phyloP scores from a whole-genome alignment of 2,888 invertebrate genomes.

The Imbricaverruca yamaguchii region DNA sequence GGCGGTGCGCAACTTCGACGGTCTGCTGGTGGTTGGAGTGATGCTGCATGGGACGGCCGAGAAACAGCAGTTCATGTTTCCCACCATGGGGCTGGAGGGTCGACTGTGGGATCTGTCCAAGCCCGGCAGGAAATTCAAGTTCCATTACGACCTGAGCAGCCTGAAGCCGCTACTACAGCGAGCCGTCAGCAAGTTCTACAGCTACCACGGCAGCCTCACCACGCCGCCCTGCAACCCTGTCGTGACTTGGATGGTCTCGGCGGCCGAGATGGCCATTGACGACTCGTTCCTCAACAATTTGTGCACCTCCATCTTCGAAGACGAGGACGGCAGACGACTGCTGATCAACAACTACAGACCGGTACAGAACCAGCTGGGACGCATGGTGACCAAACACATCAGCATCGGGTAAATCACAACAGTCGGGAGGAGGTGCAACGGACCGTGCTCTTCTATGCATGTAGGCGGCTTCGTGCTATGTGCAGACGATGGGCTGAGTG shows the following conservation, averaged over 20 bases:
- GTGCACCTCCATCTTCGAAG: not conserved
- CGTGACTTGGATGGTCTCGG: not conserved
- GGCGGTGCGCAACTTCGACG: slow-evolving; percentile 1
- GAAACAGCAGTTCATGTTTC: not conserved
- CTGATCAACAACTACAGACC: not conserved
- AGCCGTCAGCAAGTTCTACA: slow-evolving; percentile 12
- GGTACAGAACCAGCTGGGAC: not conserved
- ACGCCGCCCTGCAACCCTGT: slow-evolving; percentile 17
- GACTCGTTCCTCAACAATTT: not conserved
- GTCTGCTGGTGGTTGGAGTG: not conserved
- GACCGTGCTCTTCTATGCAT: too few species aligned
- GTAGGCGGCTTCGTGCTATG: too few species aligned
- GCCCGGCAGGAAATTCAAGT: not conserved
- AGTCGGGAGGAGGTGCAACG: not conserved
- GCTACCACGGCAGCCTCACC: slow-evolving; percentile 17
- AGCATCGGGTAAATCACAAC: not conserved
- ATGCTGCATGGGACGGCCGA: not conserved
- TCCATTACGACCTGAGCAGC: not conserved
- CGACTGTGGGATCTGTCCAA: not conserved
- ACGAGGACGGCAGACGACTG: not conserved
- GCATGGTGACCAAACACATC: not conserved
- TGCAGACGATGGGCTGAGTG: too few species aligned
- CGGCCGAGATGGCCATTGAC: not conserved
- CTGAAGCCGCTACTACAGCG: not conserved
- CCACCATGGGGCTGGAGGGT: not conserved